Base-by-base conservation (phyloP, 2,113 vertebrate species). In the Rousettus leschenaultii region DNA sequence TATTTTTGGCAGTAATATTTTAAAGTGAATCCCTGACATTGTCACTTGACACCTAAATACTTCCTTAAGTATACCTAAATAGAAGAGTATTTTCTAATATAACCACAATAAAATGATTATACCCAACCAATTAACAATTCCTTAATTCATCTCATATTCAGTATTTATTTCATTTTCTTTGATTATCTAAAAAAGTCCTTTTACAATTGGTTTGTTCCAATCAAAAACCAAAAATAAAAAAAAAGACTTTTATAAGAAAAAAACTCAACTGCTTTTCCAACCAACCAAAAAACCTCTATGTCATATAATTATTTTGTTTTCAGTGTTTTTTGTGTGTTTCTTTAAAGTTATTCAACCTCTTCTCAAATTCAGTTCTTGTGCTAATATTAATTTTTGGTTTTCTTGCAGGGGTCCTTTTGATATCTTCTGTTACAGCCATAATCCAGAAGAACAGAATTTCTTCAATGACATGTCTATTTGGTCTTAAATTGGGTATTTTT, bases 11-110 rank as follows among this genome's bases (percentile, higher is more conserved):
- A 85, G 48, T 59, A 82, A 43, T 66, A 71, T 74, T 95, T 79
- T 93, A 61, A 93, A 96, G 82, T 57, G 75, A 94, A 88, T 80
- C 19, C 53, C 35, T 92, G 59, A 77, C 4, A 80, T 59, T 45
- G 18, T 89, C 51, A 68, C 65, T 51, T 66, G 75, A 70, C 24
- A 24, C 24, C 30, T 96, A 86, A 78, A 48, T 63, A 92, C 86
- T 96, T 80, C 24, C 43, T 95, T 84, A 68, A 87, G 5, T 74
- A 71, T 82, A 38, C 92, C 66, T 82, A 96, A 96, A 75, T 66
- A 86, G 21, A 93, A 82, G 21, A 28, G 59, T 7, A 70, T 57
- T 65, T 95, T 74, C 30, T 68, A 40, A 71, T 14, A 35, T 28
- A 90, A 66, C 35, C 21, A 35, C 57, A 94, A 84, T 84, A 96